phyloP scores from a whole-genome alignment of 2,888 invertebrate genomes.

The Leptopilina drosophilae region DNA sequence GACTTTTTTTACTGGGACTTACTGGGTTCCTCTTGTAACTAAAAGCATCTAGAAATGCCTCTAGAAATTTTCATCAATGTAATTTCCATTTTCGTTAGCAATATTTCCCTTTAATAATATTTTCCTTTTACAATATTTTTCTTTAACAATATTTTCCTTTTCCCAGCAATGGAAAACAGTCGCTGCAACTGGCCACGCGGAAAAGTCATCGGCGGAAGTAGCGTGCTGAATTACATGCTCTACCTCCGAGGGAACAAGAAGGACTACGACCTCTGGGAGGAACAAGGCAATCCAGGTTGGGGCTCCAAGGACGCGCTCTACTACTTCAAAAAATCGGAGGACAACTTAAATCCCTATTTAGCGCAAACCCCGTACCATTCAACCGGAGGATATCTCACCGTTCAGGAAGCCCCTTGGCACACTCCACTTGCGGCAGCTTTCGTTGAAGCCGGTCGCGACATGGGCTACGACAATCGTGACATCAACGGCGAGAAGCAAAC shows the following conservation, averaged over 20 bases:
- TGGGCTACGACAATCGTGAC: conserved; percentile 92
- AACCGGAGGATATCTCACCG: conserved; percentile 88
- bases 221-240: conserved; percentile 94
- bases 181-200: conserved; percentile 95
- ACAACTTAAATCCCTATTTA: conserved; percentile 91
- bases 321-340: conserved; percentile 95
- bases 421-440: conserved; percentile 90
- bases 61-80: too few species aligned
- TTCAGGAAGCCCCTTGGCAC: conserved; percentile 91
- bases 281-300: conserved; percentile 93
- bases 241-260: conserved; percentile 92
- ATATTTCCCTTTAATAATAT: not conserved
- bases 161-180: conserved; percentile 87
- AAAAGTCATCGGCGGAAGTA: conserved; percentile 93
- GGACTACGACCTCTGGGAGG: conserved; percentile 95
- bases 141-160: not conserved
- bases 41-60: too few species aligned
- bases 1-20: too few species aligned
- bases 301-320: conserved; percentile 87
- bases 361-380: conserved; percentile 88
- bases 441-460: conserved; percentile 88
- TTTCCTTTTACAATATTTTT: too few species aligned
- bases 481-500: conserved; percentile 92
- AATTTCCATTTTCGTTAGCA: not conserved
- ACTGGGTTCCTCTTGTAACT: too few species aligned